These are phyloP conservation scores for Petrolisthes cinctipes DNA, from an alignment of 2,888 invertebrate genomes.

Conservation along the genomic window DNA sequence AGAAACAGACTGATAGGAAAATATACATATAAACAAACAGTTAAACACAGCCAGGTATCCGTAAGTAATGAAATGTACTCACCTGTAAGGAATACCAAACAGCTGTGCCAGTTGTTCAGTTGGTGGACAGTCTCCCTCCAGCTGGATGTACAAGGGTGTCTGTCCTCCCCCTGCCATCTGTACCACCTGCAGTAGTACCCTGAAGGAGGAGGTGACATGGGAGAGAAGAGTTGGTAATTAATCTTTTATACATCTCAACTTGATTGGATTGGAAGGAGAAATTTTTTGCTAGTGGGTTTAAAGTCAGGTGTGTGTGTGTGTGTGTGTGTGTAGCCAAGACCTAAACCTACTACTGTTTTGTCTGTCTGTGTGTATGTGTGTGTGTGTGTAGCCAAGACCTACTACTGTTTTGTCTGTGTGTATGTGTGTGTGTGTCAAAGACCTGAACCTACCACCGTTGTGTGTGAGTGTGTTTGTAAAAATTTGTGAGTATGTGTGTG, in stretches of 20 bases:
- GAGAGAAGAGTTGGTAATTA: background rate
- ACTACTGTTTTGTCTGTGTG: slow-evolving; percentile 6
- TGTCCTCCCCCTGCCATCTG: slow-evolving; percentile 40
- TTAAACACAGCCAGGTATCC: background rate
- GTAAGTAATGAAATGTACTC: background rate
- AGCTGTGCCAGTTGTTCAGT: slow-evolving; percentile 17
- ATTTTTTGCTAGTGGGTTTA: background rate
- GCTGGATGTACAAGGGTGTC: slow-evolving; percentile 25
- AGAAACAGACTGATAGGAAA: background rate
- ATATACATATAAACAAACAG: background rate
- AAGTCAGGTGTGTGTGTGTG: background rate
- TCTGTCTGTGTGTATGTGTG: no score
- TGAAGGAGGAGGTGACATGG: background rate
- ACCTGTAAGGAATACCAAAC: slow-evolving; percentile 26
- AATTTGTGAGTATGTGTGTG: no score
- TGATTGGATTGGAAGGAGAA: background rate
- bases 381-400: no score
- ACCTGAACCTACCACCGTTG: no score
- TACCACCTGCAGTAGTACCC: slow-evolving; percentile 27
- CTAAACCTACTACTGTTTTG: background rate
- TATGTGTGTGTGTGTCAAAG: background rate
- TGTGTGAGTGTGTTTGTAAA: no score
- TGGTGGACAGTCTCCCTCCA: slow-evolving; percentile 23
- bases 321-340: no score
- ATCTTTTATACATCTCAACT: background rate